phyloP scores from a whole-genome alignment of 2,888 invertebrate genomes.

The Tetheella fluctuosa region DNA sequence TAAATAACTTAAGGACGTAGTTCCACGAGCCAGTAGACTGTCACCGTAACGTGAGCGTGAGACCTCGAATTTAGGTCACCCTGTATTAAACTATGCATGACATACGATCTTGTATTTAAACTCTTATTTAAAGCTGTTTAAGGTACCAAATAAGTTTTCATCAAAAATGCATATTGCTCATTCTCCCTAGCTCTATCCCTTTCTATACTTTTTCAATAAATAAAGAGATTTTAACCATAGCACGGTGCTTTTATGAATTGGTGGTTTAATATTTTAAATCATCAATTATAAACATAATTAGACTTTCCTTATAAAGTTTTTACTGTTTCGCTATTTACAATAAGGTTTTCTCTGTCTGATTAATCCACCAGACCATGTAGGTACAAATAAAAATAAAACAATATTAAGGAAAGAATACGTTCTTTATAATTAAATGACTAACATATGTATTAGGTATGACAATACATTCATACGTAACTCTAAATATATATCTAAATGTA shows the following conservation, averaged over 20 bases:
- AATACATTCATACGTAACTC: not conserved
- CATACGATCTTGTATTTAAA: conserved; percentile 10
- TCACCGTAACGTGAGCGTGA: conserved; percentile 23
- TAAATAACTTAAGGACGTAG: conserved; percentile 20
- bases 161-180: no score
- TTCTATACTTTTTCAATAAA: no score
- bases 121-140: not conserved
- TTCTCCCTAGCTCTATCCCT: no score
- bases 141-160: no score
- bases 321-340: not conserved
- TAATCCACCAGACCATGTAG: not conserved
- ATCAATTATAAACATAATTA: no score
- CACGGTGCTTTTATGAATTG: no score
- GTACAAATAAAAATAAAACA: not conserved
- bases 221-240: no score
- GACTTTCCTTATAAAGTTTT: not conserved
- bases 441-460: not conserved
- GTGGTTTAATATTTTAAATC: no score
- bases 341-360: not conserved
- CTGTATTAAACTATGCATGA: conserved; percentile 1
- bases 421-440: not conserved
- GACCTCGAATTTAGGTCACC: conserved; percentile 26
- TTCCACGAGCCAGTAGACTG: conserved; percentile 19
- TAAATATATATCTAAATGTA: not conserved
- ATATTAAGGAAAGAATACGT: not conserved